phyloP scores from a whole-genome alignment of 2,113 vertebrate species.

The Spheniscus mendiculus region DNA sequence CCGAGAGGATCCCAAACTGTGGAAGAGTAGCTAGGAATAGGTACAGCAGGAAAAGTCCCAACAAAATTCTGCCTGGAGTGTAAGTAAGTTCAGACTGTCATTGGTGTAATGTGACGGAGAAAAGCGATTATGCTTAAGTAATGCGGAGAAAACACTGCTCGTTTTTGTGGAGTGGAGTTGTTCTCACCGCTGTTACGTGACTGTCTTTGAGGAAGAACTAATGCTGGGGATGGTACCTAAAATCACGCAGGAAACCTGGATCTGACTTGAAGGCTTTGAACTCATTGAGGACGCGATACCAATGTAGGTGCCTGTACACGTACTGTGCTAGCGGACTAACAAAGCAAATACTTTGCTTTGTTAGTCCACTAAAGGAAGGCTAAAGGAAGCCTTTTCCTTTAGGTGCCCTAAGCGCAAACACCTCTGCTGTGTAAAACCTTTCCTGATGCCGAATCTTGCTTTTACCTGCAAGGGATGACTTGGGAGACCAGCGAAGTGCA shows the following conservation, averaged over 20 bases:
- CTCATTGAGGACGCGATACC: rapidly evolving
- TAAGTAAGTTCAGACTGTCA: rapidly evolving
- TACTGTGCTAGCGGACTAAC: background rate
- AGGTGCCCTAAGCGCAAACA: background rate
- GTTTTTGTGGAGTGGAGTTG: background rate
- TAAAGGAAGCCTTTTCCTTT: background rate
- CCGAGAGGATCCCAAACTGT: background rate
- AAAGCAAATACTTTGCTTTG: background rate
- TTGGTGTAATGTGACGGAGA: background rate
- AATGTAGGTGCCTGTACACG: rapidly evolving
- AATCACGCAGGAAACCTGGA: background rate
- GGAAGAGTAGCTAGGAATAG: background rate
- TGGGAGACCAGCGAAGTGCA: rapidly evolving
- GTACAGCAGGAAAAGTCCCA: background rate
- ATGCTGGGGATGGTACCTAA: background rate
- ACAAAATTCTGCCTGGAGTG: too few relatives aligned
- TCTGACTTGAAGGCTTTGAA: background rate
- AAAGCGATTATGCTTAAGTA: background rate
- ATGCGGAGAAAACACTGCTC: background rate
- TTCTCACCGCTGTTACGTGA: background rate
- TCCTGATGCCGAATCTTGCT: background rate
- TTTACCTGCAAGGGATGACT: background rate
- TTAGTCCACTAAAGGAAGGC: too few relatives aligned
- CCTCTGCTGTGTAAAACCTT: background rate
- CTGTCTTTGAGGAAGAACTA: background rate